Conservation (phyloP, 2,113 vertebrate genomes). For the Chauna torquata region DNA sequence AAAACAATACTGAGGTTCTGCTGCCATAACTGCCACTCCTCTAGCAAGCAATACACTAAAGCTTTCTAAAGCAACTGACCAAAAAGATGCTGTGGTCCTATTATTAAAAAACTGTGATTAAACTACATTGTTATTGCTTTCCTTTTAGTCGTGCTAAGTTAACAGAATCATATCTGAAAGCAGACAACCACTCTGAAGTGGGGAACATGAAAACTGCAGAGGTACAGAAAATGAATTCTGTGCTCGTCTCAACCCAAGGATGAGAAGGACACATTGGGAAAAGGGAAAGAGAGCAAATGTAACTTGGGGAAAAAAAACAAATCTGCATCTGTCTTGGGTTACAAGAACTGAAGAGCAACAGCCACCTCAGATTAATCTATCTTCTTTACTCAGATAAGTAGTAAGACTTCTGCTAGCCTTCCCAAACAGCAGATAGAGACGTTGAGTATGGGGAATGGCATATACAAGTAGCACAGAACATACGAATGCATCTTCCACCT, state of each 20-base stretch:
- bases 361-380: background rate
- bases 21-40: background rate
- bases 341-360: background rate
- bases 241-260: background rate
- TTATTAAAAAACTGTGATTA: background rate
- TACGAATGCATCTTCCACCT: background rate
- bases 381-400: background rate
- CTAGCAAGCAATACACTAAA: background rate
- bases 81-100: background rate
- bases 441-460: background rate
- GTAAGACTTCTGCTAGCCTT: background rate
- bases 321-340: background rate
- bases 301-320: background rate
- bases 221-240: background rate
- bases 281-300: background rate
- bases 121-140: background rate
- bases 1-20: background rate
- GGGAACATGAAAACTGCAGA: background rate
- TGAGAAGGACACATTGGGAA: background rate
- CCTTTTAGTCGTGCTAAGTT: background rate
- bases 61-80: background rate
- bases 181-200: background rate
- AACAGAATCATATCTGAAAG: background rate
- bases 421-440: background rate
- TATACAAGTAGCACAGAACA: background rate